Base-by-base conservation (phyloP, 2,113 vertebrate genomes). In the Charina bottae region DNA sequence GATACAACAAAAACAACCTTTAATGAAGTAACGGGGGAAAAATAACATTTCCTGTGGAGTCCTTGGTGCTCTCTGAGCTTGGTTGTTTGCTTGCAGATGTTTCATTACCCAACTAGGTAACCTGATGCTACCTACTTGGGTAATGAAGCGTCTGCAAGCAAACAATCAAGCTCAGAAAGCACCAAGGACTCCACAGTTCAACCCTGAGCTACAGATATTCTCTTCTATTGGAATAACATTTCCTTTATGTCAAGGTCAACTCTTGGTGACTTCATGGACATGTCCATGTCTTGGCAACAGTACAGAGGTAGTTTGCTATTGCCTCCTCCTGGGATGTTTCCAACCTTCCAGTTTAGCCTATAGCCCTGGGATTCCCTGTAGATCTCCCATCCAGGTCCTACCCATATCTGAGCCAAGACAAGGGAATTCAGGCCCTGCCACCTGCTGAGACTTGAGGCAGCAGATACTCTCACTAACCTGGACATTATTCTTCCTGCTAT, bases 1-100 rank as follows among this genome's bases (percentile, higher is more conserved):
- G 23, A 46, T 33, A 88, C 91, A 90, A 95, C 88, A 89, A 95
- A 90, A 93, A 0, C 0, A 0, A 33, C 64, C 46, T 37, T 89
- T 89, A 94, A 93, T 72, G 46, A 2, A 94, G 85, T 10, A 87
- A 37, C 54, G 3, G 1, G 91, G 55, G 0, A 21, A 89, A 91
- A 93, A 68, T 78, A 78, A 78, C 33, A 78, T 19, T 19, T 78
- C 68, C n/a, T 78, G 68, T 13, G 37, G 5, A 37, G n/a, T 19
- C 15, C 15, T 78, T 78, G 6, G 33, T 78, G 68, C 37, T 78
- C 64, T 68, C 68, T 37, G 15, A 37, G 6, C 15, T 78, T 78
- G 68, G n/a, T 37, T 78, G n/a, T 78, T 68, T n/a, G 26, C 28
- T 68, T 68, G 64, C 12, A n/a, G 64, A 68, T 5, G 11, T 68